Evolutionary conservation across 2,797 vertebrate species (phyloP).

Genomic region (Rhinatrema bivittatum): DNA sequence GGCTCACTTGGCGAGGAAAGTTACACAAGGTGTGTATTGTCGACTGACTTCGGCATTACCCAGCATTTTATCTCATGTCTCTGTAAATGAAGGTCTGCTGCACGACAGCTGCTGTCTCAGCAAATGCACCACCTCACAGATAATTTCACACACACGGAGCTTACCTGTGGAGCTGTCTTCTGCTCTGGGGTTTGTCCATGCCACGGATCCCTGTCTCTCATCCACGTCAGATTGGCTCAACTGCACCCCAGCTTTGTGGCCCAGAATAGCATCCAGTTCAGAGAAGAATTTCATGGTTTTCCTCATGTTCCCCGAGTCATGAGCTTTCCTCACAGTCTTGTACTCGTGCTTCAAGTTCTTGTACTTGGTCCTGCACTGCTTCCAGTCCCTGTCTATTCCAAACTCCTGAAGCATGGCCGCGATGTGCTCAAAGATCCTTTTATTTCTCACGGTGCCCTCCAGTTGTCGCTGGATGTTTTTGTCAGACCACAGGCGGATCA

Average conservation of each 20-base stretch:
- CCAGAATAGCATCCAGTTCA: conserved; percentile 78
- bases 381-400: conserved; percentile 83
- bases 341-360: conserved; percentile 89
- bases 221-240: conserved; percentile 41
- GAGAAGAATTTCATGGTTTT: conserved; percentile 83
- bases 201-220: conserved; percentile 19
- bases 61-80: too few species aligned
- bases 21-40: too few species aligned
- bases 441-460: conserved; percentile 77
- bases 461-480: conserved; percentile 66
- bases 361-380: conserved; percentile 85
- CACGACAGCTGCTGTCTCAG: too few species aligned
- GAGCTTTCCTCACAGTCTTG: conserved; percentile 69
- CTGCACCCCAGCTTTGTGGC: conserved; percentile 52
- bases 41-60: too few species aligned
- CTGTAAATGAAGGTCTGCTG: too few species aligned
- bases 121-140: too few species aligned
- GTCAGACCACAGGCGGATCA: conserved; percentile 77
- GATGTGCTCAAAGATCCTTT: conserved; percentile 87
- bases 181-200: conserved; percentile 25
- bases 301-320: conserved; percentile 51
- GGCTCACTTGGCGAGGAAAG: too few species aligned
- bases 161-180: conserved; percentile 40
- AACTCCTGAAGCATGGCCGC: conserved; percentile 71
- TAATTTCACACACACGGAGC: too few species aligned